Conservation (phyloP, 2,797 vertebrate genomes). For the Zenarchopterus dispar region DNA sequence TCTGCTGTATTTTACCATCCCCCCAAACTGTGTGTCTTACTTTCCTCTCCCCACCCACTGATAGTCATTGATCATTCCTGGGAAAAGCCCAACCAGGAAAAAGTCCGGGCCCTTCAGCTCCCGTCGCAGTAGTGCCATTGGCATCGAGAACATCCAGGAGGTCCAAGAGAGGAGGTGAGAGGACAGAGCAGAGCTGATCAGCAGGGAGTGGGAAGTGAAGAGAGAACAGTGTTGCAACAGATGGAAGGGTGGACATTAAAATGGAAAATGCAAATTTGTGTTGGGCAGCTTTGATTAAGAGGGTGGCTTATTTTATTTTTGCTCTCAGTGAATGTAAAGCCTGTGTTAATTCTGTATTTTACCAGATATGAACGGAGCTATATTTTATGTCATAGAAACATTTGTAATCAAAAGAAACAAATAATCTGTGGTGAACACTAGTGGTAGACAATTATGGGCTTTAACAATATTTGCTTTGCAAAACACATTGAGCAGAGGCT, state of each 20-base stretch:
- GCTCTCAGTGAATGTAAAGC: background rate
- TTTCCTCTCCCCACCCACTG: constrained; percentile 47
- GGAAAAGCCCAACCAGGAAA: constrained; percentile 96
- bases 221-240: constrained; percentile 49
- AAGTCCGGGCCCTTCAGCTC: constrained; percentile 94
- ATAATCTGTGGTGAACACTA: background rate
- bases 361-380: background rate
- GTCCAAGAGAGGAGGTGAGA: constrained; percentile 93
- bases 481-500: background rate
- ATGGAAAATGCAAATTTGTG: constrained; percentile 15
- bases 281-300: background rate
- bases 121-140: constrained; percentile 95
- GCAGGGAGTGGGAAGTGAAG: constrained; percentile 55
- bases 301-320: background rate
- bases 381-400: background rate
- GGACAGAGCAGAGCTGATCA: constrained; percentile 42
- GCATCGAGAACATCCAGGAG: constrained; percentile 98
- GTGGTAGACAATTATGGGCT: background rate
- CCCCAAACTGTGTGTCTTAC: constrained; percentile 47
- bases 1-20: constrained; percentile 7
- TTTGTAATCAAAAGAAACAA: background rate
- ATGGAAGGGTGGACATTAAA: constrained; percentile 53
- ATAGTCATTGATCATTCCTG: constrained; percentile 94
- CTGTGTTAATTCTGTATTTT: background rate
- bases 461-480: background rate